Evolutionary conservation across 2,113 vertebrate genomes (phyloP), one percentile per base, ranked within the genome.

Genomic region (Indicator maculatus): DNA sequence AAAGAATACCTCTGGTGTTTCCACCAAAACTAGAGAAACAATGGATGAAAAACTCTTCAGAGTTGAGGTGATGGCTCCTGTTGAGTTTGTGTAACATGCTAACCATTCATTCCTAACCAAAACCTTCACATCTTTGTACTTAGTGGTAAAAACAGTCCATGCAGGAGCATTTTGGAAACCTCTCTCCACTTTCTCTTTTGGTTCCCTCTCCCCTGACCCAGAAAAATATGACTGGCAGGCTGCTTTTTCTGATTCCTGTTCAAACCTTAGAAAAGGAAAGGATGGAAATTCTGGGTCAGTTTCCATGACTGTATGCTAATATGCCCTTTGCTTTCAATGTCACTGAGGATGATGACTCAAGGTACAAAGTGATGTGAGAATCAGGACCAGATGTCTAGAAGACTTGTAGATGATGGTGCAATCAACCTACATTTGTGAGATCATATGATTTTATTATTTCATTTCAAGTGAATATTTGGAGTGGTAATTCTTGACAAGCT

Each of bases 381-480:
- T 69, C 70, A 84, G 53, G 39, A 84, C 39, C 30, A 82, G 36
- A 30, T 69, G 18, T 50, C 66, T 93, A 41, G n/a, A 75, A 80
- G 65, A 44, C 58, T 75, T 64, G 26, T 44, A 77, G 76, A 50
- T 69, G 39, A 72, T 17, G 19, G 39, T 82, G 41, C 71, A 94
- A 87, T 92, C 78, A 92, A 39, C 12, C 17, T 52, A 55, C 75
- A 84, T 90, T 94, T 94, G 9, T 94, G 44, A 93, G 73, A 90
- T 74, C 23, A 83, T n/a, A 61, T 1, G 9, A 58, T 92, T 82
- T 88, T 28, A 24, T 87, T 84, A 58, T 92, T 82, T 88, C 31
- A 24, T 87, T 84, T 91, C 59, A 85, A 84, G 66, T 61, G 84
- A 70, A 79, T 63, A 56, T 90, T 53, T 93, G 31, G 24, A 61